phyloP scores from a whole-genome alignment of 2,797 vertebrate species.

The Fringilla coelebs region DNA sequence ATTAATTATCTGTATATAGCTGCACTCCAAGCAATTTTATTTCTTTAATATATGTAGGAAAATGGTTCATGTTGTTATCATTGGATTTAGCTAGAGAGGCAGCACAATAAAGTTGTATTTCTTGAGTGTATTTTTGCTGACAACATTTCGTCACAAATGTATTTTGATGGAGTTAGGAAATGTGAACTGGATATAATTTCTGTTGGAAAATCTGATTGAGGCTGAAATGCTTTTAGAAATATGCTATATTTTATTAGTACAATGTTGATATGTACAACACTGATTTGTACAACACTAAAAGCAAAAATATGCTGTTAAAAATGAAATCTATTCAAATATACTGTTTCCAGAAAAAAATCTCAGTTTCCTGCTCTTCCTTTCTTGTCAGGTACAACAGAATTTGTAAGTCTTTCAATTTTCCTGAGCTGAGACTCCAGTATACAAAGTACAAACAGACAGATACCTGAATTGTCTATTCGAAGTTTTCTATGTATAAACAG shows the following conservation, averaged over 20 bases:
- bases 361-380: background rate
- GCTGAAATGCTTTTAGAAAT: background rate
- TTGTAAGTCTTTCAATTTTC: background rate
- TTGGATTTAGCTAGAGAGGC: background rate
- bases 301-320: background rate
- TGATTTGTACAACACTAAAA: background rate
- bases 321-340: background rate
- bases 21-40: background rate
- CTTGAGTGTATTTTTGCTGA: background rate
- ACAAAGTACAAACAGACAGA: background rate
- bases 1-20: background rate
- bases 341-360: background rate
- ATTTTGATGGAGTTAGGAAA: background rate
- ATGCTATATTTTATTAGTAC: background rate
- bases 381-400: background rate
- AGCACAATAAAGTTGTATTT: background rate
- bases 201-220: background rate
- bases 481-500: background rate
- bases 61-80: background rate
- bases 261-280: background rate
- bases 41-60: background rate
- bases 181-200: background rate
- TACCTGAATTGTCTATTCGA: background rate
- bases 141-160: background rate
- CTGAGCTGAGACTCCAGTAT: background rate